Evolutionary conservation across 2,797 vertebrate genomes (phyloP).

Genomic region (Danio aesculapii): DNA sequence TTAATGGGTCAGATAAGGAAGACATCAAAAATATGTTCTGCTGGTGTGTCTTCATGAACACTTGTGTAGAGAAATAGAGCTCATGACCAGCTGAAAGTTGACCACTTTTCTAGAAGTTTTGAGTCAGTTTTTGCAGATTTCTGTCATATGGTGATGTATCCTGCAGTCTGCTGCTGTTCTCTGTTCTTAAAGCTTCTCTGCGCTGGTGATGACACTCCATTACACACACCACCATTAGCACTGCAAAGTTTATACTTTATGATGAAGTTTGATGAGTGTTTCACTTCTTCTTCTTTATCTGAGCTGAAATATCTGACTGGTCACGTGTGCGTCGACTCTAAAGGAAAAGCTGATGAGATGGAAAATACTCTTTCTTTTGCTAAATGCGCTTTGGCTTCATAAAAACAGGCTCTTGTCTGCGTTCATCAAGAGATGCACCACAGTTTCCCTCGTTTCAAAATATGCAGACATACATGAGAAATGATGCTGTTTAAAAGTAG

Average conservation of each 20-base stretch:
- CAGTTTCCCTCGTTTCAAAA: neutral
- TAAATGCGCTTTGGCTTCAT: neutral
- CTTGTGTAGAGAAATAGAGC: too few species aligned
- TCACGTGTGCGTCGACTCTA: neutral
- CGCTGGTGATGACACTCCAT: constrained; percentile 29
- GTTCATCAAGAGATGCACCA: neutral
- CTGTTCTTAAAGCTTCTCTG: constrained; percentile 3
- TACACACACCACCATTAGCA: constrained; percentile 4
- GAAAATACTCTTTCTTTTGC: constrained; percentile 2
- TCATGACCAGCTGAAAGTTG: too few species aligned
- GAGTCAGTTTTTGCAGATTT: too few species aligned
- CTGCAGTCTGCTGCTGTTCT: neutral
- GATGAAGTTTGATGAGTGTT: constrained; percentile 1
- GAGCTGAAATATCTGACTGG: neutral
- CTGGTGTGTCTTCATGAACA: too few species aligned
- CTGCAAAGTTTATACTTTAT: constrained; percentile 2
- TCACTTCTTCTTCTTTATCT: neutral
- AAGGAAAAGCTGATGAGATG: constrained; percentile 18
- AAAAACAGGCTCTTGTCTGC: neutral
- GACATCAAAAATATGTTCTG: too few species aligned
- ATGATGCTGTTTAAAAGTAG: neutral
- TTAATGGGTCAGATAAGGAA: too few species aligned
- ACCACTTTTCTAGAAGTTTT: too few species aligned
- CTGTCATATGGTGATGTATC: too few species aligned
- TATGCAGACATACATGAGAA: neutral